These are phyloP conservation scores for Chanos chanos DNA, from an alignment of 2,797 vertebrate genomes.

Conservation along the genomic window DNA sequence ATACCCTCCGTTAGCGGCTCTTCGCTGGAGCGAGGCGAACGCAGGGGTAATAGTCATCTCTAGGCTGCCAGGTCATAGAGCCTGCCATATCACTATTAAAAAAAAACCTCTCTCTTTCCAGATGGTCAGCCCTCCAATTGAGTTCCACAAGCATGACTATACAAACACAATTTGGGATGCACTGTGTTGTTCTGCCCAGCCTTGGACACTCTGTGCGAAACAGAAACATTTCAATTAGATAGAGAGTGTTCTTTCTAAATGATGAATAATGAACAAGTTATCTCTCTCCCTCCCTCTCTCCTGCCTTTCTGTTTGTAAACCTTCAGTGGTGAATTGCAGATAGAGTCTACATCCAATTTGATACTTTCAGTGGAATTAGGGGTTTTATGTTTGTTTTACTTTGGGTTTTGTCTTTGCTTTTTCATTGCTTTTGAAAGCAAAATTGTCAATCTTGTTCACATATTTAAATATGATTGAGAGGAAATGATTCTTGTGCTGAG, in stretches of 20 bases:
- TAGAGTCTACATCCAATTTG: too few relatives aligned
- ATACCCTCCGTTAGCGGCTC: slow-evolving; percentile 34
- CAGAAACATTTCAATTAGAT: slow-evolving; percentile 53
- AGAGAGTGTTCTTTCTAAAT: slow-evolving; percentile 33
- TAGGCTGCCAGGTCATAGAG: slow-evolving; percentile 48
- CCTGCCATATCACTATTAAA: slow-evolving; percentile 35
- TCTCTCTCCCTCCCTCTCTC: background rate
- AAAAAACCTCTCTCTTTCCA: slow-evolving; percentile 48
- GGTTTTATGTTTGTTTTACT: too few relatives aligned
- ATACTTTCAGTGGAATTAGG: too few relatives aligned
- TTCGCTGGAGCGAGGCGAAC: slow-evolving; percentile 27
- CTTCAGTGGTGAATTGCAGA: too few relatives aligned
- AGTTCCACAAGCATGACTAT: slow-evolving; percentile 44
- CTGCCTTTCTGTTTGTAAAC: background rate
- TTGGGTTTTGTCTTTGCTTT: too few relatives aligned
- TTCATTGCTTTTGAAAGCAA: too few relatives aligned
- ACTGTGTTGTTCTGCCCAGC: slow-evolving; percentile 35
- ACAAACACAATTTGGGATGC: slow-evolving; percentile 48
- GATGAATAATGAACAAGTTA: slow-evolving; percentile 42
- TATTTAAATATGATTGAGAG: too few relatives aligned
- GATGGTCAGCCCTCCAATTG: slow-evolving; percentile 48
- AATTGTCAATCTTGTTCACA: too few relatives aligned
- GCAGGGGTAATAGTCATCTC: slow-evolving; percentile 38
- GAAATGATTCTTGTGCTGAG: too few relatives aligned
- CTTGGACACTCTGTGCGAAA: slow-evolving; percentile 34